Conservation (phyloP, 1,140 invertebrate genomes). For the Heliconius melpomene region DNA sequence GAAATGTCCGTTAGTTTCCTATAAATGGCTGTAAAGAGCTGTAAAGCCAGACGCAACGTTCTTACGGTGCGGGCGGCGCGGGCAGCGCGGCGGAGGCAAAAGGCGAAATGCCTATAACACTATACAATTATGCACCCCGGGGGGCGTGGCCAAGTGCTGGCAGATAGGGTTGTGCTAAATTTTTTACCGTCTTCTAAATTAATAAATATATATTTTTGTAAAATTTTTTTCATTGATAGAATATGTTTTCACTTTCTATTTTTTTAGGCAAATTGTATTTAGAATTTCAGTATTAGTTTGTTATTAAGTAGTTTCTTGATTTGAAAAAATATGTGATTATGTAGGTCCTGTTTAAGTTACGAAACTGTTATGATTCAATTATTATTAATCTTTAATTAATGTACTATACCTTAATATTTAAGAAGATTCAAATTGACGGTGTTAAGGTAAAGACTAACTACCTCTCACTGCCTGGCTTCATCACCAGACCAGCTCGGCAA, state of each 20-base stretch:
- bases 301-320: no score
- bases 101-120: conserved; percentile 42
- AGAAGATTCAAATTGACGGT: no score
- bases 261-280: no score
- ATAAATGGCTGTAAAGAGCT: conserved; percentile 4
- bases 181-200: not conserved
- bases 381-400: no score
- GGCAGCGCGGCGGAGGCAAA: conserved; percentile 44
- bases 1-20: not conserved
- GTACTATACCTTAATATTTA: no score
- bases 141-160: conserved; percentile 25
- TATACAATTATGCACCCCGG: conserved; percentile 62
- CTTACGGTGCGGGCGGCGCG: conserved; percentile 30
- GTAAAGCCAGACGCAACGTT: not conserved
- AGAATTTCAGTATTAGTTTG: no score
- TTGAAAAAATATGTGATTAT: no score
- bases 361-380: no score
- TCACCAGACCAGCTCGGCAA: no score
- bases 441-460: no score
- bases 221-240: not conserved
- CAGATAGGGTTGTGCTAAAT: conserved; percentile 20
- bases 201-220: not conserved
- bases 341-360: no score
- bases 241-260: not conserved
- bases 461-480: no score